A percentile compares a stretch with the other conserved stretches of the same genome.
phyloP scores from a whole-genome alignment of 1,140 invertebrate species.

The Marisa cornuarietis region DNA sequence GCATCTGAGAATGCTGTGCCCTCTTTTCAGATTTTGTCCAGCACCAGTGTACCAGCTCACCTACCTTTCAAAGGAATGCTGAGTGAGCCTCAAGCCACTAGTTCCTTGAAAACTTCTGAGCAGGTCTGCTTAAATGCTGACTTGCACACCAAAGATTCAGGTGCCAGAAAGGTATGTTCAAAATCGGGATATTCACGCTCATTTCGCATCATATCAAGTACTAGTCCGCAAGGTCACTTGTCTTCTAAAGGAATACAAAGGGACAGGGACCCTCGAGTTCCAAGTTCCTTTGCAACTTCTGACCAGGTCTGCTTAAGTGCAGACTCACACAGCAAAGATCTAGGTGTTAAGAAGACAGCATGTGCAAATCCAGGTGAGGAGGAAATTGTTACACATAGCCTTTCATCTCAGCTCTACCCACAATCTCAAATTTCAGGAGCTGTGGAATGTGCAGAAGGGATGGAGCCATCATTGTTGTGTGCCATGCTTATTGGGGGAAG shows the following conservation, averaged over 20 bases:
- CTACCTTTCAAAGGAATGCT: not conserved
- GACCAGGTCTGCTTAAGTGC: not conserved
- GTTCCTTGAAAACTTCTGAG: not conserved
- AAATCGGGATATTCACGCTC: not conserved
- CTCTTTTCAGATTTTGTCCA: conserved; percentile 16
- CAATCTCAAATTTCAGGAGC: not conserved
- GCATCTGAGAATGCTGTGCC: not conserved
- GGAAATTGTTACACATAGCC: not conserved
- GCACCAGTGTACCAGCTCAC: not conserved
- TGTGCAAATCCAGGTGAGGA: not conserved
- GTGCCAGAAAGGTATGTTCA: not conserved
- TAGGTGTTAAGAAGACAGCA: not conserved
- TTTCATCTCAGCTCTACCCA: not conserved
- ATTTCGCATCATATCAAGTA: conserved; percentile 16
- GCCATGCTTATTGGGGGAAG: conserved; percentile 32
- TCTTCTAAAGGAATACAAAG: conserved; percentile 5
- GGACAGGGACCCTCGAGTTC: not conserved
- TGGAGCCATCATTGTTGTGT: conserved; percentile 27
- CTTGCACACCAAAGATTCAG: not conserved
- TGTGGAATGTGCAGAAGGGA: not conserved
- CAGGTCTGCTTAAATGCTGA: not conserved
- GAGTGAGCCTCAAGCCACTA: not conserved
- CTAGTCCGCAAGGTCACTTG: not conserved
- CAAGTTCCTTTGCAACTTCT: not conserved
- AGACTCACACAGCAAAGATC: no score